These are phyloP conservation scores for Antedon mediterranea DNA, from an alignment of 53 echinoderm and acorn worm species.

Conservation along the genomic window DNA sequence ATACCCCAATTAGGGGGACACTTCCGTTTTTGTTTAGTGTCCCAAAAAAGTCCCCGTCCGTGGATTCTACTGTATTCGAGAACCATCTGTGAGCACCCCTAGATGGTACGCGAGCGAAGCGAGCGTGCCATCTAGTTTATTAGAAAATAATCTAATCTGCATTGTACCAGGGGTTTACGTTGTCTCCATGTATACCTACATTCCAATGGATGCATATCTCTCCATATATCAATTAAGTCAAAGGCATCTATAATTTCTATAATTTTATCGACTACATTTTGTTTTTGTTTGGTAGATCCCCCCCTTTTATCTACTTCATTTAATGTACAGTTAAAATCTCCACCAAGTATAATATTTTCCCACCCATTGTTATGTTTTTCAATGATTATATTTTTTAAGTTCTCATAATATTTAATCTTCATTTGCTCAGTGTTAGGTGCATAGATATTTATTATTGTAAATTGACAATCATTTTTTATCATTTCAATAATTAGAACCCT, in stretches of 20 bases:
- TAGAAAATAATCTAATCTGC: not conserved
- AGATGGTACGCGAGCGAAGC: too few species aligned
- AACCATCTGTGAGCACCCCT: too few species aligned
- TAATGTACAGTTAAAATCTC: too few species aligned
- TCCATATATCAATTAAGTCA: constrained; percentile 6
- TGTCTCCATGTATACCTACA: not conserved
- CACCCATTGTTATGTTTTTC: not conserved
- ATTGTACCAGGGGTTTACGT: not conserved
- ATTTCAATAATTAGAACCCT: too few species aligned
- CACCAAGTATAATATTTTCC: too few species aligned
- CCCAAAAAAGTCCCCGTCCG: too few species aligned
- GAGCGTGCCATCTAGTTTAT: too few species aligned
- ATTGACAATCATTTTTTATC: too few species aligned
- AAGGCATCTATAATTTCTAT: not conserved
- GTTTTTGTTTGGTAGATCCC: not conserved
- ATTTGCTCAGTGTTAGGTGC: not conserved
- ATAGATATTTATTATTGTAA: not conserved
- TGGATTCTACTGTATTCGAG: too few species aligned
- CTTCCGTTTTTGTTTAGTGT: too few species aligned
- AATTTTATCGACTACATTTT: not conserved
- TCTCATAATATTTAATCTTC: too few species aligned
- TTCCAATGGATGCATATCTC: not conserved
- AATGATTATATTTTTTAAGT: not conserved
- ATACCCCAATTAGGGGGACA: too few species aligned
- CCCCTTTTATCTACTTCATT: not conserved